Conservation (phyloP, 2,113 vertebrate genomes). For the Quiscalus mexicanus region DNA sequence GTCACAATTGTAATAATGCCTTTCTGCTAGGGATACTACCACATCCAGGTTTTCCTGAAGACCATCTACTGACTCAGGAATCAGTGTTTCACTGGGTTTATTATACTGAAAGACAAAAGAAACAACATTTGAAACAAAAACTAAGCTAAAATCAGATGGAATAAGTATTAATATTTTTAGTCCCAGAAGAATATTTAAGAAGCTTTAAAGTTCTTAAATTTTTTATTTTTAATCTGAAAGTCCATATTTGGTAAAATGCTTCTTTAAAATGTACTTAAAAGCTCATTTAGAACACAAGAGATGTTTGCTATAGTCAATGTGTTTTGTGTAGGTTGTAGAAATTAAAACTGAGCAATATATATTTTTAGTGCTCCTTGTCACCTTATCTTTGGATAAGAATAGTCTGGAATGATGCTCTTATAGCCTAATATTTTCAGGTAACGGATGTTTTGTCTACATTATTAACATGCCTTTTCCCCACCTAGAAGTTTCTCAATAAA, state of each 20-base stretch:
- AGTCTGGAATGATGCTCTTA: not conserved
- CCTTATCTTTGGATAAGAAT: not conserved
- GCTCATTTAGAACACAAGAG: not conserved
- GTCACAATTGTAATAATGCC: slow-evolving; percentile 98
- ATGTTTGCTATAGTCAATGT: not conserved
- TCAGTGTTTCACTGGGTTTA: slow-evolving; percentile 92
- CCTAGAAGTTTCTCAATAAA: not conserved
- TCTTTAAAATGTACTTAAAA: not conserved
- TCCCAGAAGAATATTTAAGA: not conserved
- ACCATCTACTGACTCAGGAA: slow-evolving; percentile 88
- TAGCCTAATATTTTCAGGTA: not conserved
- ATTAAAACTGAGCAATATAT: not conserved
- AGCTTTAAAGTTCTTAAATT: not conserved
- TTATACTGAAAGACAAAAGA: slow-evolving; percentile 86
- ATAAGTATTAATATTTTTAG: not conserved
- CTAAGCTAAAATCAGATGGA: not conserved
- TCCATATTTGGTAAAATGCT: not conserved
- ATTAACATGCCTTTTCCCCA: not conserved
- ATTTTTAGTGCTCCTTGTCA: not conserved
- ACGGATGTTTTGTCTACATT: not conserved
- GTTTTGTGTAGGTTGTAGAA: not conserved
- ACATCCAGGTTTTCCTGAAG: slow-evolving; percentile 97
- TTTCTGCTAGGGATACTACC: slow-evolving; percentile 95
- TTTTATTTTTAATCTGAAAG: not conserved
- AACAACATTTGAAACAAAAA: not conserved